Evolutionary conservation across 1,140 invertebrate genomes (phyloP).

Genomic region (Antheraea pernyi): DNA sequence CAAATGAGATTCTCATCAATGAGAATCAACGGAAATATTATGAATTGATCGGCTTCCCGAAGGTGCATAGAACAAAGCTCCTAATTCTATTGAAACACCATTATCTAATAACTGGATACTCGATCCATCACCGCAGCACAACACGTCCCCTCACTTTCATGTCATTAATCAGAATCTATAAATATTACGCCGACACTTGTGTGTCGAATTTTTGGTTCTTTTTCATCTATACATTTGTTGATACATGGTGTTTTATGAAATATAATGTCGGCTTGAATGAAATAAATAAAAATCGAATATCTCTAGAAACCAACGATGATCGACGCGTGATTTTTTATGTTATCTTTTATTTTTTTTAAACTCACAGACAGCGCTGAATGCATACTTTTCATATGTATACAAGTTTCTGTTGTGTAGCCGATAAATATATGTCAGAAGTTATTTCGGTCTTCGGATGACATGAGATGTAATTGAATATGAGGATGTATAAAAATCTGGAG

Average conservation of each 20-base stretch:
- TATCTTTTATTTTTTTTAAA: not conserved
- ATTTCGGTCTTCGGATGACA: no score
- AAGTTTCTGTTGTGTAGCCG: not conserved
- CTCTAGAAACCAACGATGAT: not conserved
- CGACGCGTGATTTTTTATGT: not conserved
- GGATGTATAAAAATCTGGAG: no score
- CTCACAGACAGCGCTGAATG: not conserved
- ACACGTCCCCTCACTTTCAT: constrained; percentile 63
- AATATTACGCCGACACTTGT: constrained; percentile 63
- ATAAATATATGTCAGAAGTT: not conserved
- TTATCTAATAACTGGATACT: constrained; percentile 71
- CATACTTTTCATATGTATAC: not conserved
- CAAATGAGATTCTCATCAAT: not conserved
- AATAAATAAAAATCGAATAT: constrained; percentile 17
- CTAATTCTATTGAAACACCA: constrained; percentile 74
- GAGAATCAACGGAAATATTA: constrained; percentile 6
- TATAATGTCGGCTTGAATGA: not conserved
- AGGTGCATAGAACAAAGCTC: constrained; percentile 64
- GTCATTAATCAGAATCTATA: constrained; percentile 77
- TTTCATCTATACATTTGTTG: constrained; percentile 4
- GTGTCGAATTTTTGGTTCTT: constrained; percentile 52
- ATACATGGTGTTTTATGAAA: not conserved
- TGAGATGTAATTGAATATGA: no score
- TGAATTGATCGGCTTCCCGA: constrained; percentile 33
- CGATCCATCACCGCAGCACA: constrained; percentile 58